These are phyloP conservation scores for Stichopus chloronotus DNA, from an alignment of 35 echinoderm and acorn worm species.

Conservation along the genomic window DNA sequence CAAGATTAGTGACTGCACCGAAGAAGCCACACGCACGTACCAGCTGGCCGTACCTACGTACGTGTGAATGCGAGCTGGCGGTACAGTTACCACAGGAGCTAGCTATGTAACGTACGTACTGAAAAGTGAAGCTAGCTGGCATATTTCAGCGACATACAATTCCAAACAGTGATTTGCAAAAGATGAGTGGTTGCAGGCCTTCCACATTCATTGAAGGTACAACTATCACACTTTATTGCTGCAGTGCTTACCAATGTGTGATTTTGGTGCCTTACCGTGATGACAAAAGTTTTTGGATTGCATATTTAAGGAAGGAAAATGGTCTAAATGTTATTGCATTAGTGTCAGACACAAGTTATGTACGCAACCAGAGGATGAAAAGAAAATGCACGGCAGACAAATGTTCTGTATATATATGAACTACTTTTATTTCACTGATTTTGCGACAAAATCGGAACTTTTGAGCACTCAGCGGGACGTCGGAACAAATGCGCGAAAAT, in stretches of 20 bases:
- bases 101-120: background rate
- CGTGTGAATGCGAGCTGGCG: background rate
- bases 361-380: background rate
- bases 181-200: background rate
- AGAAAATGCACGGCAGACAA: background rate
- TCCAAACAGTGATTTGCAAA: background rate
- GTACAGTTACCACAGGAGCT: background rate
- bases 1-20: conserved; percentile 9
- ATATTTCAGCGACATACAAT: background rate
- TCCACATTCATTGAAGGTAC: background rate
- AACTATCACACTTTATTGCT: background rate
- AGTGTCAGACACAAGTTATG: background rate
- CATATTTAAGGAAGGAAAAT: background rate
- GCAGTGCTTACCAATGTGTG: background rate
- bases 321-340: background rate
- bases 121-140: background rate
- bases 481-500: conserved; percentile 18
- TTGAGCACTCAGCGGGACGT: background rate
- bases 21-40: background rate
- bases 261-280: background rate
- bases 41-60: background rate
- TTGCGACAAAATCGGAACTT: background rate
- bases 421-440: background rate
- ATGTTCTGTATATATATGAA: background rate
- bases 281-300: background rate